These are phyloP conservation scores for Sorex araneus DNA, from an alignment of 2,113 vertebrate species.

Conservation along the genomic window DNA sequence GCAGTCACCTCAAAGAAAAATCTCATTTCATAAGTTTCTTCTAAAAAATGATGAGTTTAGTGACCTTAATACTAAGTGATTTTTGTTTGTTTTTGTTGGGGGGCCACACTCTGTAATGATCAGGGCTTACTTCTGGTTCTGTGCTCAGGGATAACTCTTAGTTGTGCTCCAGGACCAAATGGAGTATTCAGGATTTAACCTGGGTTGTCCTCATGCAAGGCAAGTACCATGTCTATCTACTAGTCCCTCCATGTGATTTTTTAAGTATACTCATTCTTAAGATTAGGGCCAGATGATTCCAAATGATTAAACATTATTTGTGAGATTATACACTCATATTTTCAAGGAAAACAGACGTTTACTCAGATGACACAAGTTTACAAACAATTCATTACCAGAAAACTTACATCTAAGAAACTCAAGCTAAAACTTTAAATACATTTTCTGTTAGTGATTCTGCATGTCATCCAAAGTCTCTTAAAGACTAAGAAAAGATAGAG, in stretches of 20 bases:
- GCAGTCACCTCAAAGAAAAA: neutral
- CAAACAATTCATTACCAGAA: neutral
- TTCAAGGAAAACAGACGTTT: neutral
- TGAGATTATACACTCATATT: neutral
- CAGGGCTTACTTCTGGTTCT: too few relatives aligned
- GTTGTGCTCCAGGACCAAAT: too few relatives aligned
- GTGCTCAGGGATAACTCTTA: too few relatives aligned
- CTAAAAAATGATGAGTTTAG: neutral
- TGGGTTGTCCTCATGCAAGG: too few relatives aligned
- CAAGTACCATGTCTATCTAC: too few relatives aligned
- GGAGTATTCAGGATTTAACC: too few relatives aligned
- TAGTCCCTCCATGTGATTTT: too few relatives aligned
- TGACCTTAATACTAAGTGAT: neutral
- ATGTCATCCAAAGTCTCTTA: too few relatives aligned
- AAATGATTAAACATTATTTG: too few relatives aligned
- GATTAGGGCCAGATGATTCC: neutral
- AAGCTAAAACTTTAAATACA: neutral
- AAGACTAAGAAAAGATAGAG: neutral
- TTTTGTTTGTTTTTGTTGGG: too few relatives aligned
- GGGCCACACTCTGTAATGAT: too few relatives aligned
- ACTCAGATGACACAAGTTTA: neutral
- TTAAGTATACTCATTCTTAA: neutral
- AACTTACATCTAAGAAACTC: neutral
- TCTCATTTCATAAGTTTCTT: neutral
- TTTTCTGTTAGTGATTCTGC: neutral